Evolutionary conservation across 2,797 vertebrate species (phyloP).

Genomic region (Tadarida brasiliensis): DNA sequence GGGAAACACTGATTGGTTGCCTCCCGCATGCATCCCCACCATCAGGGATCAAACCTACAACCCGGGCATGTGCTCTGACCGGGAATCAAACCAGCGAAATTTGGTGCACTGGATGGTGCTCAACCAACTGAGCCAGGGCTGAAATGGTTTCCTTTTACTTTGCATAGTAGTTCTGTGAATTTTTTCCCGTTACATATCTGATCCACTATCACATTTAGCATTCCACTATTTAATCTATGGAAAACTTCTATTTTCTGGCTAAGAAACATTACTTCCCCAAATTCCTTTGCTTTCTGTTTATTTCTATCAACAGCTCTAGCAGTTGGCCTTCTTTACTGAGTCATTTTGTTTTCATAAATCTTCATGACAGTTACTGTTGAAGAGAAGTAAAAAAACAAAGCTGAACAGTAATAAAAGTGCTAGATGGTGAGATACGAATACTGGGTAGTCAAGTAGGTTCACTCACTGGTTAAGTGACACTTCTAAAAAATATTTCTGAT

Average conservation of each 20-base stretch:
- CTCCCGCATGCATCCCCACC: not conserved
- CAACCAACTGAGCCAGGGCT: not conserved
- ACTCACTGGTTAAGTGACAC: not conserved
- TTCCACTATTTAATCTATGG: not conserved
- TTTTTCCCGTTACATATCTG: not conserved
- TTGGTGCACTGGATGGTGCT: not conserved
- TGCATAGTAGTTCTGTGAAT: conserved; percentile 30
- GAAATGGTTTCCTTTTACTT: conserved; percentile 12
- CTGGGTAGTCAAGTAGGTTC: not conserved
- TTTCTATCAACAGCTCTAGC: not conserved
- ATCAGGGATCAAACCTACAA: not conserved
- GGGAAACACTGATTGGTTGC: not conserved
- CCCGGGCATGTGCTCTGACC: not conserved
- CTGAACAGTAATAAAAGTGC: not conserved
- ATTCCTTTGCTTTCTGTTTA: not conserved
- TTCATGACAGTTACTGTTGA: conserved; percentile 11
- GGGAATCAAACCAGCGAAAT: not conserved
- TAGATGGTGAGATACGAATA: not conserved
- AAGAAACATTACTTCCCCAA: not conserved
- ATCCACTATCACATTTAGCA: not conserved
- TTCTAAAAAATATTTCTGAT: not conserved
- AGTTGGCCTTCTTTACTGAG: not conserved
- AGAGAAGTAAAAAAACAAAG: conserved; percentile 20
- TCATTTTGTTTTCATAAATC: not conserved
- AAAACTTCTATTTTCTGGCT: conserved; percentile 2